A percentile compares a stretch with the other conserved stretches of the same genome.
Conservation (phyloP, 2,113 vertebrate species). For the Chiloscyllium plagiosum region DNA sequence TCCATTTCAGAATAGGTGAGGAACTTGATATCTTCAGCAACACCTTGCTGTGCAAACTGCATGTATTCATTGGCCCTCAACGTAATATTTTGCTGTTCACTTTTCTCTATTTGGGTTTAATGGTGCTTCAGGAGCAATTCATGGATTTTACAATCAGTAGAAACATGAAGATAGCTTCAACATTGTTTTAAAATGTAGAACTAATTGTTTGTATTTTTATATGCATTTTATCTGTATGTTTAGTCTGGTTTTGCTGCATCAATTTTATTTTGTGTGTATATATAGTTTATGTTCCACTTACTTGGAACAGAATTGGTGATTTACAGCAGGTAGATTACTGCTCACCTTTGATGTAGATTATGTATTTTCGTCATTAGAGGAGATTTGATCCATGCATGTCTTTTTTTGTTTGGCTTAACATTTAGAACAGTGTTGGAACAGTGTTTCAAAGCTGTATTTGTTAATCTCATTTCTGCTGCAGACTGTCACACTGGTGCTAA, state of each 20-base stretch:
- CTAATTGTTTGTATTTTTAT: background rate
- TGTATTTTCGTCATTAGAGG: background rate
- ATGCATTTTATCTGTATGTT: background rate
- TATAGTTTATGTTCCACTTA: background rate
- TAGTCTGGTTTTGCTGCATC: background rate
- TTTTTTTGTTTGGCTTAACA: background rate
- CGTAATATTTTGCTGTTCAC: background rate
- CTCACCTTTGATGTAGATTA: background rate
- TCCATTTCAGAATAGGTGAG: background rate
- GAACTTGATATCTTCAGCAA: background rate
- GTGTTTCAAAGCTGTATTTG: background rate
- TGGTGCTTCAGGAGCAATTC: background rate
- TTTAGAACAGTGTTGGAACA: background rate
- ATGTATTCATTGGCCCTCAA: background rate
- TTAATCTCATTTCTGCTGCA: background rate
- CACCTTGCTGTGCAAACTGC: background rate
- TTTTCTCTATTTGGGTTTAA: background rate
- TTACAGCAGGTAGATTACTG: background rate
- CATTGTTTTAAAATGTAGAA: background rate
- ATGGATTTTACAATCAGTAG: background rate
- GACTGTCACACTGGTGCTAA: constrained; percentile 5
- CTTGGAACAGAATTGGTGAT: background rate
- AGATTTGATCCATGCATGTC: background rate
- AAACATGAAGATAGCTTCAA: background rate
- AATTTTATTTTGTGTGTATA: background rate